phyloP scores from a whole-genome alignment of 2,797 vertebrate genomes.

The Percopsis omiscomaycus region DNA sequence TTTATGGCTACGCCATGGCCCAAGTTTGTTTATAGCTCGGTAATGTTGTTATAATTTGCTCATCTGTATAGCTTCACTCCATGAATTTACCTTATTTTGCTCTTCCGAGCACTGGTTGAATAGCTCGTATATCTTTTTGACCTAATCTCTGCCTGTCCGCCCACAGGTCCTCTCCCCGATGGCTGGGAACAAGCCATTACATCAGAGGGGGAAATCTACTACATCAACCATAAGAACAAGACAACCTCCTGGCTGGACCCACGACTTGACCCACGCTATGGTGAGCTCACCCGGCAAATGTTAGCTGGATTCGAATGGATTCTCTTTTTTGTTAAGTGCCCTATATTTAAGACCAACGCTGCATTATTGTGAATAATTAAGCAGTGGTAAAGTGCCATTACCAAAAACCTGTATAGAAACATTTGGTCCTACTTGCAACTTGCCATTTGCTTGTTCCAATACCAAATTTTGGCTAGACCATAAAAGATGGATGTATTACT shows the following conservation, averaged over 20 bases:
- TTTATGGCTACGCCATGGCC: neutral
- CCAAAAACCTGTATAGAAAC: neutral
- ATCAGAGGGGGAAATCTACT: slow-evolving; percentile 98
- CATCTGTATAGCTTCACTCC: slow-evolving; percentile 3
- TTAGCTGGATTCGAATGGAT: too few relatives aligned
- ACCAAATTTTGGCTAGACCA: slow-evolving; percentile 8
- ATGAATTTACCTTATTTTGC: neutral
- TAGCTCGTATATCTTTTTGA: slow-evolving; percentile 21
- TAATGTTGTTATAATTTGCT: neutral
- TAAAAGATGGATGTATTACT: neutral
- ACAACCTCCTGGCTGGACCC: slow-evolving; percentile 99
- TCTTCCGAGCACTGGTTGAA: neutral
- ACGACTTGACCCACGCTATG: slow-evolving; percentile 93
- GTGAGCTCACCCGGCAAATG: slow-evolving; percentile 78
- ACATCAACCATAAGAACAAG: slow-evolving; percentile 99
- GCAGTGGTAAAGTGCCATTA: neutral
- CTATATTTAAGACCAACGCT: neutral
- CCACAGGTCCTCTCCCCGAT: slow-evolving; percentile 94
- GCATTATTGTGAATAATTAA: neutral
- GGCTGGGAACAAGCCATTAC: slow-evolving; percentile 99
- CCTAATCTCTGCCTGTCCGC: slow-evolving; percentile 64
- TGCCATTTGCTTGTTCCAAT: slow-evolving; percentile 9
- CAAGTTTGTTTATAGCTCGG: neutral
- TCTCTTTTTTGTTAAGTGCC: too few relatives aligned
- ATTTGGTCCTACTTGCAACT: slow-evolving; percentile 6